Conservation (phyloP, 2,797 vertebrate species). For the Sebastes hopkinsi region DNA sequence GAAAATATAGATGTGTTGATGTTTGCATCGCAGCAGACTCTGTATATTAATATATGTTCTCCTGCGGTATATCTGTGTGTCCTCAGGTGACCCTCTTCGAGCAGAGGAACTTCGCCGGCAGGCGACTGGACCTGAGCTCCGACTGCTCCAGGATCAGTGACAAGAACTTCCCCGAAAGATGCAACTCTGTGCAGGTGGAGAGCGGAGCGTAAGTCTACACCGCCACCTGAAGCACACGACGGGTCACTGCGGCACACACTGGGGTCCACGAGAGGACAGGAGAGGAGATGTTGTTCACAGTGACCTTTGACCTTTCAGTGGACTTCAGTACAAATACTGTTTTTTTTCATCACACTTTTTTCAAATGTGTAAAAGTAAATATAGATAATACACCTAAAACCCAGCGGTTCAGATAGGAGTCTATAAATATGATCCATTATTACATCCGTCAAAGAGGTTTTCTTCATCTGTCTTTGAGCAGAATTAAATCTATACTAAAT, state of each 20-base stretch:
- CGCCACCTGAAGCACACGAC: background rate
- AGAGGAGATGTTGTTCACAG: background rate
- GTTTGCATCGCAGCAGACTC: background rate
- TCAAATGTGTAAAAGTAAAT: background rate
- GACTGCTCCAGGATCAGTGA: slow-evolving; percentile 81
- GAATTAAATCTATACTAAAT: background rate
- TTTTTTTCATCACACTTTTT: background rate
- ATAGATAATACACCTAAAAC: background rate
- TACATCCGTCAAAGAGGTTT: background rate
- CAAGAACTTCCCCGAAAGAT: slow-evolving; percentile 85
- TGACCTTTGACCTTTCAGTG: background rate
- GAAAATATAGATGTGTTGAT: background rate
- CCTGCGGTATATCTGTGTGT: background rate
- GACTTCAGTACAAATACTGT: background rate
- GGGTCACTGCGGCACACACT: no score
- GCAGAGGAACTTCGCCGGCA: slow-evolving; percentile 84
- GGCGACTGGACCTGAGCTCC: slow-evolving; percentile 81
- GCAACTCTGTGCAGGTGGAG: slow-evolving; percentile 86
- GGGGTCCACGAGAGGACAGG: no score
- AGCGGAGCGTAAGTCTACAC: slow-evolving; percentile 81
- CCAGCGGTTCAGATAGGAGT: background rate
- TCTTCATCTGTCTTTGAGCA: background rate
- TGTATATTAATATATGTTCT: background rate
- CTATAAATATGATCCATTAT: background rate
- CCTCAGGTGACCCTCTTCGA: slow-evolving; percentile 86